phyloP scores from a whole-genome alignment of 2,113 vertebrate species.

The Lonchura striata region DNA sequence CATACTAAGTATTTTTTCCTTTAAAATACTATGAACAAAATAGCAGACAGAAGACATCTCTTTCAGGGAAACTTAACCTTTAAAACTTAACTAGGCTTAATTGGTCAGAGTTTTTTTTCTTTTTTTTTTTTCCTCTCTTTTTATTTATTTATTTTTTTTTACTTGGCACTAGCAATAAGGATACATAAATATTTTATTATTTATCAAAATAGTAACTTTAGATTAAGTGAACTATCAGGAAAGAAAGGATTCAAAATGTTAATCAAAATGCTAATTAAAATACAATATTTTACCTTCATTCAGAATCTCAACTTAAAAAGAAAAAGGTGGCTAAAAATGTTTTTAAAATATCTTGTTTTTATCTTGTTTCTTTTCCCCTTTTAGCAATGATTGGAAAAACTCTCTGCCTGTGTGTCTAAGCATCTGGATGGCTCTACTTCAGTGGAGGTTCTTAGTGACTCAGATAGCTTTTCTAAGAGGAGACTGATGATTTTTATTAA shows the following conservation, averaged over 20 bases:
- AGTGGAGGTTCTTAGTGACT: not conserved
- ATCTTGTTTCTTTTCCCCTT: not conserved
- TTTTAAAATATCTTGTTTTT: not conserved
- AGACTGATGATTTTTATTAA: not conserved
- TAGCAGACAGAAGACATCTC: not conserved
- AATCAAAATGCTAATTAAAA: not conserved
- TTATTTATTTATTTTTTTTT: not conserved
- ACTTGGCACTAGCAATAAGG: not conserved
- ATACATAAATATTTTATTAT: not conserved
- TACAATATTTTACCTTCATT: not conserved
- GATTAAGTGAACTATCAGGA: not conserved
- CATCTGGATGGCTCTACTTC: not conserved
- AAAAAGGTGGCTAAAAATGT: not conserved
- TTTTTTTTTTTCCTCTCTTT: not conserved
- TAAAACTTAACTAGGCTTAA: not conserved
- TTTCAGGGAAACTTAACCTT: not conserved
- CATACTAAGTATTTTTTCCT: not conserved
- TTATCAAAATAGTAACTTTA: not conserved
- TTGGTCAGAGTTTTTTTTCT: not conserved
- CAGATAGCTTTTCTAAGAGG: not conserved
- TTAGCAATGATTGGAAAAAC: not conserved
- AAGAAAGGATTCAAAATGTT: not conserved
- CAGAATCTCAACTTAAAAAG: not conserved
- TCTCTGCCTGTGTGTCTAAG: not conserved
- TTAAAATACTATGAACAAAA: not conserved